A percentile compares a stretch with the other conserved stretches of the same genome.
These are phyloP conservation scores for Mixornis gularis DNA, from an alignment of 2,113 vertebrate genomes.

Conservation along the genomic window DNA sequence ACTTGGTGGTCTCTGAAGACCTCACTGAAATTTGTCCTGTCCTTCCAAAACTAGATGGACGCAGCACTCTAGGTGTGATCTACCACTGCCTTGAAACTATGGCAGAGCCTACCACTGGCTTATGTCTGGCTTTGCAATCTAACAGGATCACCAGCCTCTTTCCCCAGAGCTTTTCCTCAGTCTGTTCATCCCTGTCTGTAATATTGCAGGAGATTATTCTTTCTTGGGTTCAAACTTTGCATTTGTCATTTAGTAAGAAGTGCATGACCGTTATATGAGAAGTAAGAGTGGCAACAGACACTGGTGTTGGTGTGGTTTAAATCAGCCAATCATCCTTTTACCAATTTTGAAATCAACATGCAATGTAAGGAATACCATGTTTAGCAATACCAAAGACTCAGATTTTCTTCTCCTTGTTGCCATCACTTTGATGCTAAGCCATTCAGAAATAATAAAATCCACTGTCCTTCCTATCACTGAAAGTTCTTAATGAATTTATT, in stretches of 20 bases:
- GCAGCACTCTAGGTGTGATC: not conserved
- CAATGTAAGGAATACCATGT: not conserved
- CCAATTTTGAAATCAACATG: not conserved
- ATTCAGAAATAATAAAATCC: slow-evolving; percentile 9
- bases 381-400: not conserved
- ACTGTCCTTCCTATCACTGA: not conserved
- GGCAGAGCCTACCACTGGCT: not conserved
- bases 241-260: not conserved
- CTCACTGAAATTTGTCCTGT: not conserved
- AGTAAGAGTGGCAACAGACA: not conserved
- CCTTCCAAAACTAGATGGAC: not conserved
- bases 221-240: not conserved
- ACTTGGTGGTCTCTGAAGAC: not conserved
- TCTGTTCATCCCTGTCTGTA: not conserved
- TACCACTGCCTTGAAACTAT: not conserved
- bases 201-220: not conserved
- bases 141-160: not conserved
- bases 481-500: not conserved
- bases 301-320: not conserved
- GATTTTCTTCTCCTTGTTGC: not conserved
- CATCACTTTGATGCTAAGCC: not conserved
- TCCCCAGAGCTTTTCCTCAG: not conserved
- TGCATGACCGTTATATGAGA: not conserved
- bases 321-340: not conserved
- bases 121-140: not conserved